Conservation (phyloP, 2,888 invertebrate species). For the Mallateleia sp. region DNA sequence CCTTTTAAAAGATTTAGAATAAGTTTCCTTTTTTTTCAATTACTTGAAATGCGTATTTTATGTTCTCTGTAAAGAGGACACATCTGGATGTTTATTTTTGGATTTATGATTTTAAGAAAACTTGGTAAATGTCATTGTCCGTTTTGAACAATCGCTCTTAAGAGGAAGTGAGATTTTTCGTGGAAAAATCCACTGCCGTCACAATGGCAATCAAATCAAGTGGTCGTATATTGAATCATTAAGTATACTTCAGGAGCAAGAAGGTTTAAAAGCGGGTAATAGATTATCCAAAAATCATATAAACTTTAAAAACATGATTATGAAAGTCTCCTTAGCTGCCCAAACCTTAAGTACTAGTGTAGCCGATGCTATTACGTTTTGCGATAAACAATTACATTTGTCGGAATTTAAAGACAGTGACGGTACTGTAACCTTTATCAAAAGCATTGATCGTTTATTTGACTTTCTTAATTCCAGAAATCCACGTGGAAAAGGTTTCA, state of each 20-base stretch:
- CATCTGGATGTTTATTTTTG: no score
- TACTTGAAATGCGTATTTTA: no score
- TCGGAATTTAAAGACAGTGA: slow-evolving; percentile 32
- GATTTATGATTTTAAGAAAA: no score
- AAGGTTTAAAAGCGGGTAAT: slow-evolving; percentile 50
- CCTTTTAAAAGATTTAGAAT: no score
- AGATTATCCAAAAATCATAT: slow-evolving; percentile 40
- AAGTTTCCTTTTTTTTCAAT: no score
- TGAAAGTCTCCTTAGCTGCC: slow-evolving; percentile 41
- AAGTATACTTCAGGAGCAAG: slow-evolving; percentile 33
- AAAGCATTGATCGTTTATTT: slow-evolving; percentile 40
- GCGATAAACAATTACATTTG: background rate
- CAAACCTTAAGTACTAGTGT: slow-evolving; percentile 52
- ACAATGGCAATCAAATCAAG: slow-evolving; percentile 17
- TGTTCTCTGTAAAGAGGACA: no score
- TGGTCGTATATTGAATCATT: slow-evolving; percentile 11
- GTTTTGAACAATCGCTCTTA: no score
- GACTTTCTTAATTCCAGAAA: slow-evolving; percentile 57
- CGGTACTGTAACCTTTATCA: slow-evolving; percentile 44
- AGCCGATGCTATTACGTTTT: slow-evolving; percentile 37
- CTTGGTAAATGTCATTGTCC: no score
- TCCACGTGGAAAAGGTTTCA: slow-evolving; percentile 26
- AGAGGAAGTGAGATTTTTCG: no score
- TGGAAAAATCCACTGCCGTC: no score
- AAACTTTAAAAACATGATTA: slow-evolving; percentile 31